Evolutionary conservation across 2,113 vertebrate genomes (phyloP).

Genomic region (Dunckerocampus dactyliophorus): DNA sequence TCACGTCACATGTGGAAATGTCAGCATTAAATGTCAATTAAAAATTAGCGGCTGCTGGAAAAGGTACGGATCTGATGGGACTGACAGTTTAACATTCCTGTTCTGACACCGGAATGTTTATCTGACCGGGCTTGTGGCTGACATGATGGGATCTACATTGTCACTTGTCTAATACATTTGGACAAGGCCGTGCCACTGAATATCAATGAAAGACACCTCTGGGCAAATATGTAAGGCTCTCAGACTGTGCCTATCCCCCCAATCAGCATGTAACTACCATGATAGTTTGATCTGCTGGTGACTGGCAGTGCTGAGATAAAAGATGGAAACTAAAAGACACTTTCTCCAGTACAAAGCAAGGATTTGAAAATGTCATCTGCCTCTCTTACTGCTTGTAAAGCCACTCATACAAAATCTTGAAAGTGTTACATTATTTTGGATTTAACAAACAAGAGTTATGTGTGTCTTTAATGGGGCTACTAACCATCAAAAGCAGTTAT

Average conservation of each 20-base stretch:
- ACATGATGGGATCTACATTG: constrained; percentile 76
- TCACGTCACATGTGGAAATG: constrained; percentile 76
- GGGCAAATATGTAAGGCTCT: constrained; percentile 37
- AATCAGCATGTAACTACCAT: constrained; percentile 31
- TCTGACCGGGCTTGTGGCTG: constrained; percentile 76
- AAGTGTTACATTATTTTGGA: constrained; percentile 17
- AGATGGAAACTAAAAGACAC: constrained; percentile 1
- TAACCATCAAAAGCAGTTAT: too few relatives aligned
- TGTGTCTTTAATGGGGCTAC: too few relatives aligned
- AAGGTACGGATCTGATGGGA: constrained; percentile 75
- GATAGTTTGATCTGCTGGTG: constrained; percentile 26
- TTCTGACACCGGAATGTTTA: constrained; percentile 76
- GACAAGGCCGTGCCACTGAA: constrained; percentile 72
- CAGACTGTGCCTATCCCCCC: constrained; percentile 29
- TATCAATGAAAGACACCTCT: constrained; percentile 73
- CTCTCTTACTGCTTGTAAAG: constrained; percentile 6
- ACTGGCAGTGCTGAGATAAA: constrained; percentile 11
- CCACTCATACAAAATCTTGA: constrained; percentile 22
- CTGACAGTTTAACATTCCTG: constrained; percentile 65
- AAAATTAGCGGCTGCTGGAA: constrained; percentile 80
- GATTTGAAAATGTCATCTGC: constrained; percentile 11
- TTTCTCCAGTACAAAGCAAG: constrained; percentile 16
- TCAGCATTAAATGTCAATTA: constrained; percentile 88
- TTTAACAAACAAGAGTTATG: constrained; percentile 20
- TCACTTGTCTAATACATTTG: constrained; percentile 73